These are phyloP conservation scores for Oreochromis niloticus DNA, from an alignment of 2,113 vertebrate genomes.

Conservation along the genomic window DNA sequence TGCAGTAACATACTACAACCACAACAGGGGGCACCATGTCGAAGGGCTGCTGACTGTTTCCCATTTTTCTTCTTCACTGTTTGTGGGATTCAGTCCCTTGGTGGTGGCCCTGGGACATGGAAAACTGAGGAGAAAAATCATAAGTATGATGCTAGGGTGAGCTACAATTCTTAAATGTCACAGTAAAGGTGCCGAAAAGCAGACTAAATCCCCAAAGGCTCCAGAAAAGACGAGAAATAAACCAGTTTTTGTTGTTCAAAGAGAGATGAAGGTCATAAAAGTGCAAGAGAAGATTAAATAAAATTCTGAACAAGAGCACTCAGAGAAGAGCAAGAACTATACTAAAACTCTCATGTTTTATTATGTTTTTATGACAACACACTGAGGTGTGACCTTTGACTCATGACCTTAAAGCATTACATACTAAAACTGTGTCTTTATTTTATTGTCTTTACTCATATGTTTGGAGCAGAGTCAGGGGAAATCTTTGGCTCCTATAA, in stretches of 20 bases:
- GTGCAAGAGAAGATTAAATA: not conserved
- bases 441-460: not conserved
- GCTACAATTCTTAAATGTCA: not conserved
- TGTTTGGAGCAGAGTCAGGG: not conserved
- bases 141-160: slow-evolving; percentile 35
- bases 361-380: not conserved
- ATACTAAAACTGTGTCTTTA: not conserved
- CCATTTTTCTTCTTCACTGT: slow-evolving; percentile 73
- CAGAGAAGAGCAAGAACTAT: not conserved
- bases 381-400: not conserved
- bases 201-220: not conserved
- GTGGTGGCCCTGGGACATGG: slow-evolving; percentile 76
- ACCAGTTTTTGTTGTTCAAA: slow-evolving; percentile 25
- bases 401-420: not conserved
- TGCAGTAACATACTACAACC: slow-evolving; percentile 76
- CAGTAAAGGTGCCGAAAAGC: not conserved
- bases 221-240: not conserved
- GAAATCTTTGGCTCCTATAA: not conserved
- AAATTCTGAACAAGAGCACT: not conserved
- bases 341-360: not conserved
- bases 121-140: slow-evolving; percentile 67
- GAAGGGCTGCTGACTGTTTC: slow-evolving; percentile 72
- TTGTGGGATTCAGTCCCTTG: slow-evolving; percentile 76
- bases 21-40: slow-evolving; percentile 58
- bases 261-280: not conserved